A percentile compares a stretch with the other conserved stretches of the same genome.
These are phyloP conservation scores for Pseudorectes ferrugineus DNA, from an alignment of 2,113 vertebrate species.

Conservation along the genomic window DNA sequence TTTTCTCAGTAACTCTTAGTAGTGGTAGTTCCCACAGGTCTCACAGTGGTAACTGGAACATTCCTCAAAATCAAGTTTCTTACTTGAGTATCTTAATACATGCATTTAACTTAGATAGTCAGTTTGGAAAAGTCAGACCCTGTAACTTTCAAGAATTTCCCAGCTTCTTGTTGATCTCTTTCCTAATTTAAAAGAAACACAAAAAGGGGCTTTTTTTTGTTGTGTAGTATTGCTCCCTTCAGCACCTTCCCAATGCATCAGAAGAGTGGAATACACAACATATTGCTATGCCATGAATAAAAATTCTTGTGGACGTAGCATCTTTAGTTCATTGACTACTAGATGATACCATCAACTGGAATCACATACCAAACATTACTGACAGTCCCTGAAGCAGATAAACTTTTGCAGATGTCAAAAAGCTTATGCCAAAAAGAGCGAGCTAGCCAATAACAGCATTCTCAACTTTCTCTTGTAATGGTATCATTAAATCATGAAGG, in stretches of 20 bases:
- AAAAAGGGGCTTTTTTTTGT: background rate
- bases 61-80: background rate
- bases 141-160: background rate
- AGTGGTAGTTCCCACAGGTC: background rate
- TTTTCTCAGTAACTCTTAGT: background rate
- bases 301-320: background rate
- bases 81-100: background rate
- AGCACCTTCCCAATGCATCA: background rate
- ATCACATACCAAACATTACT: background rate
- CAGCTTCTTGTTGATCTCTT: background rate
- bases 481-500: background rate
- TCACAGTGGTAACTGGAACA: background rate
- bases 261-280: background rate
- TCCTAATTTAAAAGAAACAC: background rate
- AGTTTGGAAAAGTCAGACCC: background rate
- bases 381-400: background rate
- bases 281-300: background rate
- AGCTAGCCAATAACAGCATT: background rate
- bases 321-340: background rate
- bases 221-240: background rate
- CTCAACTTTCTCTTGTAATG: background rate
- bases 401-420: background rate
- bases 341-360: background rate
- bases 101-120: background rate
- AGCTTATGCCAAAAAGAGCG: background rate